Base-by-base conservation (phyloP, 2,888 invertebrate species). In the Nephrotoma flavescens region DNA sequence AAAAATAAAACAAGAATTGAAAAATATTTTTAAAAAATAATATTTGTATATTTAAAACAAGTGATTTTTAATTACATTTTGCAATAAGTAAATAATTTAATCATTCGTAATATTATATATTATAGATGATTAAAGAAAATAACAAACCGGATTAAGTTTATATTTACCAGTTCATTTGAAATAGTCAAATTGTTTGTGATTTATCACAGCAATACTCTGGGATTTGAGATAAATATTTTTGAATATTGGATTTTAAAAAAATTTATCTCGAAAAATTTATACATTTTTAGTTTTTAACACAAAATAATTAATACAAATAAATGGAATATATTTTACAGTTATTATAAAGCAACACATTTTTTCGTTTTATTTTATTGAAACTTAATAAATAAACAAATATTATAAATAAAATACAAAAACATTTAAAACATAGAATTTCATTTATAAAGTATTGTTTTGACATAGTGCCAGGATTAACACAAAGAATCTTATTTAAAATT, bases 401-500 rank as follows among this genome's bases (percentile, higher is more conserved):
- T 84, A 42, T n/a, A 84, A 83, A 83, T 83, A 41, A 41, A 83
- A 83, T n/a, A 47, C 3, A 11, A 47, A 1, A 47, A 47, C 3
- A 83, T 83, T 83, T 83, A 41, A 83, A 52, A 15, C 5, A 41
- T 12, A 41, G 41, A 41, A 83, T 83, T 83, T 41, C 84, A 42
- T 84, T 83, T 83, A 41, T 12, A 89, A 88, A 83, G 11, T 12
- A 87, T 88, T 91, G 86, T 89, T 90, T 90, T 89, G 90, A 91
- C 91, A 91, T 91, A 91, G 91, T 91, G 91, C 91, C 91, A 91
- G 91, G 90, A 90, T 91, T 90, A 91, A 84, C 41, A 83, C 83
- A 83, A 84, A 84, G 71, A 84, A 42, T 84, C 42, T 84, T 84
- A 84, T 84, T 83, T 83, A 41, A 83, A 83, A 83, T 41, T 84